Evolutionary conservation across 2,113 vertebrate species (phyloP), one percentile per base, ranked within the genome.

Genomic region (Dolichallabes microphthalmus): DNA sequence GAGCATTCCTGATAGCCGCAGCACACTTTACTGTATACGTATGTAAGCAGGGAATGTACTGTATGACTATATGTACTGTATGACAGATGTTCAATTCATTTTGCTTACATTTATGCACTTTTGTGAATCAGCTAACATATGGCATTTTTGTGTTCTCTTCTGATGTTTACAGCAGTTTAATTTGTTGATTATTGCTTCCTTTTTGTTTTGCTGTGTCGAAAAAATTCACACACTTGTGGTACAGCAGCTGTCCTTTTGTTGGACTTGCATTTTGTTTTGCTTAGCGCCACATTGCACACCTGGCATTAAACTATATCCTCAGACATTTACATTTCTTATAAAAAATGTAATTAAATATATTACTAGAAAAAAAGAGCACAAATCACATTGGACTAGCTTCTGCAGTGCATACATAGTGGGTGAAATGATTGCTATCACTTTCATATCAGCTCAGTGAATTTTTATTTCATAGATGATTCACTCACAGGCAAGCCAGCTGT

Each of bases 241-340:
- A 22, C 82, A 83, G 79, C 88, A 85, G 88, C 88, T 85, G 85
- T 76, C 35, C 45, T 85, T 32, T 84, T 78, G 82, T 75, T 88
- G 61, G 78, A 86, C 79, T 45, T 71, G 85, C 82, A 68, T 76
- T 86, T 71, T 88, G 78, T 64, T 82, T 79, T 85, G 57, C 30
- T 82, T 39, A 35, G 57, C 63, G 79, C 61, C 32, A 19, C 57
- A 73, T 32, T 82, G 52, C 86, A 61, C 82, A 87, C 88, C 86
- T 89, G 83, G 45, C 81, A 55, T 82, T 52, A 78, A n/a, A 69
- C 63, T 45, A 69, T 77, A 82, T 39, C 35, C 66, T 75, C 27
- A 32, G 80, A 77, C 25, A 50, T 69, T 83, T 50, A 39, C 19
- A 79, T 79, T 81, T 78, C 27, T 50, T 52, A n/a, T 12, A 10